Evolutionary conservation across 2,888 invertebrate species (phyloP).

Genomic region (Auanema sp.): DNA sequence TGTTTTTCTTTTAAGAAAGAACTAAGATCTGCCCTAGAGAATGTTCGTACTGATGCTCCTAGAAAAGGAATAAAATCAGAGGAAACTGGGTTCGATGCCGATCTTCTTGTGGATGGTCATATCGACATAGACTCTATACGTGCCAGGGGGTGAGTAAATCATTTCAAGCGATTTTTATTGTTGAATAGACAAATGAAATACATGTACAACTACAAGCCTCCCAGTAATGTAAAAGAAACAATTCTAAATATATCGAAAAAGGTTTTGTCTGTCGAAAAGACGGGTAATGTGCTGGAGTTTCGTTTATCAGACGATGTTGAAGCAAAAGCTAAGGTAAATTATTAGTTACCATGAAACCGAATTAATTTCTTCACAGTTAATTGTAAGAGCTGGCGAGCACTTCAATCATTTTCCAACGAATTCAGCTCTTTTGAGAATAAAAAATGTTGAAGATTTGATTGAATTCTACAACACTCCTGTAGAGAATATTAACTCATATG

Average conservation of each 20-base stretch:
- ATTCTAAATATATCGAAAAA: conserved; percentile 20
- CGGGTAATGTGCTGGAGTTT: too few species aligned
- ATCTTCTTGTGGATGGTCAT: conserved; percentile 25
- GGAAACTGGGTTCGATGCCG: conserved; percentile 21
- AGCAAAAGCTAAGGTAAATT: conserved; percentile 14
- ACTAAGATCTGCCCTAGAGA: conserved; percentile 7
- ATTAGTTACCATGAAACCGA: background rate
- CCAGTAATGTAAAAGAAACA: conserved; percentile 20
- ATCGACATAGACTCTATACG: conserved; percentile 53
- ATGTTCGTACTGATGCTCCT: conserved; percentile 18
- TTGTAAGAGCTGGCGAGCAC: conserved; percentile 21
- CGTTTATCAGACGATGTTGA: background rate
- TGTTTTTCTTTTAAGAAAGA: conserved; percentile 10
- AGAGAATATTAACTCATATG: conserved; percentile 50
- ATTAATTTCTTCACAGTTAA: conserved; percentile 13
- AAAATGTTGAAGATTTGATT: conserved; percentile 46
- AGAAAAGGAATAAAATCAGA: background rate
- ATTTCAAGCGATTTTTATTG: background rate
- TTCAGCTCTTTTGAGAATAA: conserved; percentile 47
- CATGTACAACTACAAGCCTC: conserved; percentile 36
- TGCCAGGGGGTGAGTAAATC: conserved; percentile 50
- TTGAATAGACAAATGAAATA: conserved; percentile 36
- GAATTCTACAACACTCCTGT: conserved; percentile 55
- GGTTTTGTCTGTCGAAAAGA: conserved; percentile 12
- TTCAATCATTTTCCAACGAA: conserved; percentile 48